Evolutionary conservation across 2,797 vertebrate species (phyloP).

Genomic region (Rhincodon typus): DNA sequence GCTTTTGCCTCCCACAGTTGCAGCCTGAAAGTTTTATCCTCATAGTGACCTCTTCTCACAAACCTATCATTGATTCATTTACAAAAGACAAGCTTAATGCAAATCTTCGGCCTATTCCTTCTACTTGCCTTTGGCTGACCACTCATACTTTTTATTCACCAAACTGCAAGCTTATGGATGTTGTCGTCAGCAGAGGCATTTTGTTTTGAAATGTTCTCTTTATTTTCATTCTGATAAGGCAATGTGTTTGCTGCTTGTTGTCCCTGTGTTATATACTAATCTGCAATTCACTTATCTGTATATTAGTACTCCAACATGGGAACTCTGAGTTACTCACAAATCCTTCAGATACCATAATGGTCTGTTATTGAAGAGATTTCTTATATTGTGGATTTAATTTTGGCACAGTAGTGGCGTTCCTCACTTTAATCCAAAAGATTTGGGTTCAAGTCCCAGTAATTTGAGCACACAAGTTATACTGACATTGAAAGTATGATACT

Average conservation of each 20-base stretch:
- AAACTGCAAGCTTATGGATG: neutral
- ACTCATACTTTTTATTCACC: neutral
- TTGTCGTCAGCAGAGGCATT: neutral
- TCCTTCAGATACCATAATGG: neutral
- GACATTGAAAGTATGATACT: neutral
- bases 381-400: neutral
- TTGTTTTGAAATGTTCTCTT: neutral
- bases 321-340: neutral
- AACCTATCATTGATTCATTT: neutral
- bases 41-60: neutral
- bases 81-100: neutral
- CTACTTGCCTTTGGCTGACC: neutral
- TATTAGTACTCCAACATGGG: neutral
- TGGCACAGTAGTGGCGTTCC: too few species aligned
- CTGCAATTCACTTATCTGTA: neutral
- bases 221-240: neutral
- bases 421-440: neutral
- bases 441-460: neutral
- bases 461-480: neutral
- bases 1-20: neutral
- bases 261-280: neutral
- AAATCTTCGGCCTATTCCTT: neutral
- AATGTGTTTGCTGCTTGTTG: neutral
- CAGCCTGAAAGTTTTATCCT: neutral
- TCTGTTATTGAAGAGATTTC: neutral